Conservation (phyloP, 2,888 invertebrate genomes). For the Zhuqinia jingwanae region DNA sequence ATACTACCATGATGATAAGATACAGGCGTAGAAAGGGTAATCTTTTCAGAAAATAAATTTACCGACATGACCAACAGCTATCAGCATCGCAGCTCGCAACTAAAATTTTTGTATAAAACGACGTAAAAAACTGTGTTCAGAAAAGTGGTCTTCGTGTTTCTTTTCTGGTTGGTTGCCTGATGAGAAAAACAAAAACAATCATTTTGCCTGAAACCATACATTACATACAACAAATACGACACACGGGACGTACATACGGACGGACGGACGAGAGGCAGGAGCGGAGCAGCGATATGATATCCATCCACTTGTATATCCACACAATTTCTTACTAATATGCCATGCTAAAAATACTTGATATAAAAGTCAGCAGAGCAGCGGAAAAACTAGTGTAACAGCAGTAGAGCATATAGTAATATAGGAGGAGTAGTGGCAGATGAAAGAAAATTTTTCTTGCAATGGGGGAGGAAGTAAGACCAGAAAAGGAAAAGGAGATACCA, state of each 20-base stretch:
- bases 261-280: too few species aligned
- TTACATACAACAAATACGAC: not conserved
- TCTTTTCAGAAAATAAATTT: too few species aligned
- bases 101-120: too few species aligned
- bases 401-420: not conserved
- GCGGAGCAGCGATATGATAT: not conserved
- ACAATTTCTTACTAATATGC: constrained; percentile 29
- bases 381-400: not conserved
- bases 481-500: constrained; percentile 67
- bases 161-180: constrained; percentile 8
- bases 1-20: too few species aligned
- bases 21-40: too few species aligned
- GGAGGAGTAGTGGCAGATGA: not conserved
- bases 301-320: constrained; percentile 21
- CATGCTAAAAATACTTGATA: constrained; percentile 44
- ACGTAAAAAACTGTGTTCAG: constrained; percentile 7
- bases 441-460: constrained; percentile 38
- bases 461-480: constrained; percentile 66
- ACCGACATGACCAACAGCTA: too few species aligned
- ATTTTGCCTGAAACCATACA: constrained; percentile 27
- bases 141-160: not conserved
- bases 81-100: too few species aligned
- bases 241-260: too few species aligned
- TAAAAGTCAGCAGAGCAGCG: constrained; percentile 41
- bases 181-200: constrained; percentile 45